Conservation (phyloP, 2,113 vertebrate genomes). For the Toxostoma redivivum region DNA sequence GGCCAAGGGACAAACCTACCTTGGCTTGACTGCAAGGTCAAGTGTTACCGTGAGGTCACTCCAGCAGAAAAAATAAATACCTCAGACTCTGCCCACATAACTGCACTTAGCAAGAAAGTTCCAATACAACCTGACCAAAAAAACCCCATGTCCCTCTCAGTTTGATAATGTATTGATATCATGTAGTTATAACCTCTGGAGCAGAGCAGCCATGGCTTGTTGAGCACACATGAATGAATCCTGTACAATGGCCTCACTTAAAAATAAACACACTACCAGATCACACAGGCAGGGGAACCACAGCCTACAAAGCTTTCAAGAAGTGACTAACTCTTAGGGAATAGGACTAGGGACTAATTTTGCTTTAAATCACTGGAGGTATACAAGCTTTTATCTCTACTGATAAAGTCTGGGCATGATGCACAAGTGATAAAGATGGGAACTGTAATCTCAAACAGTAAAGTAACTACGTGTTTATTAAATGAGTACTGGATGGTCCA, state of each 20-base stretch:
- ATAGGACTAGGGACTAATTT: not conserved
- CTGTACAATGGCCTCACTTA: fast-evolving
- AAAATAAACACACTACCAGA: not conserved
- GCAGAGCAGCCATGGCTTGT: not conserved
- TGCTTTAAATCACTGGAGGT: not conserved
- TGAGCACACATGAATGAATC: not conserved
- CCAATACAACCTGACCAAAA: not conserved
- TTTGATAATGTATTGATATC: not conserved
- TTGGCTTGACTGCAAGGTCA: not conserved
- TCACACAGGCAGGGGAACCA: not conserved
- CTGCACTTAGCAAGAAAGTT: not conserved
- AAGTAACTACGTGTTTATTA: not conserved
- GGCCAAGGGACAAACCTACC: not conserved
- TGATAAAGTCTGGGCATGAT: not conserved
- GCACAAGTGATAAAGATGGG: not conserved
- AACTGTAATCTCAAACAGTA: not conserved
- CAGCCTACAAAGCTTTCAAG: not conserved
- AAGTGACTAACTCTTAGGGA: not conserved
- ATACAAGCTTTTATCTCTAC: not conserved
- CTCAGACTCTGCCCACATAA: not conserved
- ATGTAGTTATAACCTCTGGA: not conserved
- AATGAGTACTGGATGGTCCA: not conserved
- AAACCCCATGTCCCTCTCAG: fast-evolving
- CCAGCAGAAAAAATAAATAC: not conserved
- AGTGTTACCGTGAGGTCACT: not conserved